phyloP scores from a whole-genome alignment of 2,888 invertebrate species.

The Drepanosiphum platanoidis region DNA sequence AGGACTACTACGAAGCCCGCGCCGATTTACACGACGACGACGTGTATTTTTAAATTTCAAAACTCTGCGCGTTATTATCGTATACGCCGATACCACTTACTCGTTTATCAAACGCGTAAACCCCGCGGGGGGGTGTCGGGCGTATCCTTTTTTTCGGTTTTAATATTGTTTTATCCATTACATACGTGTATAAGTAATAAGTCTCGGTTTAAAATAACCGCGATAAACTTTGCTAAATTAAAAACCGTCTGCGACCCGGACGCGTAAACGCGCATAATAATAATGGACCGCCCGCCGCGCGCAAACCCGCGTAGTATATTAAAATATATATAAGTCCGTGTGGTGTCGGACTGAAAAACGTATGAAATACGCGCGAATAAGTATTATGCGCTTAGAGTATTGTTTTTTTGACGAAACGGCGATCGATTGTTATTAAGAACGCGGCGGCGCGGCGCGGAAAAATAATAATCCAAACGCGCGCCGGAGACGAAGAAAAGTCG shows the following conservation, averaged over 20 bases:
- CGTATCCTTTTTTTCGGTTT: slow-evolving; percentile 18
- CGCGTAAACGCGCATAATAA: slow-evolving; percentile 33
- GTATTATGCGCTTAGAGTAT: too few species aligned
- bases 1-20: too few species aligned
- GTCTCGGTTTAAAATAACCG: slow-evolving; percentile 27
- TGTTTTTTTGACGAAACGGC: too few species aligned
- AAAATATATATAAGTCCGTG: slow-evolving; percentile 16
- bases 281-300: slow-evolving; percentile 5
- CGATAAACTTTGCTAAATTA: slow-evolving; percentile 35
- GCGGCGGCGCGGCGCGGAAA: not conserved
- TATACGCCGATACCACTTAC: not conserved
- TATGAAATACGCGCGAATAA: not conserved
- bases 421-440: too few species aligned
- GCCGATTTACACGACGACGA: not conserved
- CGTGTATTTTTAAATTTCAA: not conserved
- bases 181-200: not conserved
- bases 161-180: not conserved
- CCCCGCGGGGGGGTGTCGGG: slow-evolving; percentile 30
- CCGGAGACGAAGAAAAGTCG: not conserved
- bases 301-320: slow-evolving; percentile 2
- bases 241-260: slow-evolving; percentile 28
- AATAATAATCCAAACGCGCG: not conserved
- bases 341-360: slow-evolving; percentile 1
- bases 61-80: not conserved
- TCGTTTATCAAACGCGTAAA: slow-evolving; percentile 43